Evolutionary conservation across 2,888 invertebrate genomes (phyloP).

Genomic region (Argyresthia albistria): DNA sequence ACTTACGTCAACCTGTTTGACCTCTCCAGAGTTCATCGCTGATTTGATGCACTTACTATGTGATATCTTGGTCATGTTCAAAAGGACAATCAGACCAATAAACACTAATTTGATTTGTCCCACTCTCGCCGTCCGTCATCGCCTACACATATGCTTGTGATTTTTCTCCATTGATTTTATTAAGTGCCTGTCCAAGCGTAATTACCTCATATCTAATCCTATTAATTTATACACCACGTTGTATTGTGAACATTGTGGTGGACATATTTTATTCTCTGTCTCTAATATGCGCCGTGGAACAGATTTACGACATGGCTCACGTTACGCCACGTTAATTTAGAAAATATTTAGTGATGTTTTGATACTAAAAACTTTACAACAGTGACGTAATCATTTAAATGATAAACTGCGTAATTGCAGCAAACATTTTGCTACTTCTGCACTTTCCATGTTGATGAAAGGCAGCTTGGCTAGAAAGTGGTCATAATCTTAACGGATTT

Average conservation of each 20-base stretch:
- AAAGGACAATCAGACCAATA: background rate
- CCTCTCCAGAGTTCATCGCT: conserved; percentile 7
- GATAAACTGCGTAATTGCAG: background rate
- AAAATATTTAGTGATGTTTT: background rate
- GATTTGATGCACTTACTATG: conserved; percentile 1
- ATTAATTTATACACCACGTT: too few relatives aligned
- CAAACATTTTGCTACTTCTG: background rate
- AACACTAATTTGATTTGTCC: background rate
- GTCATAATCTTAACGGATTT: too few relatives aligned
- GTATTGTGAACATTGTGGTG: too few relatives aligned
- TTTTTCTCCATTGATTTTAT: too few relatives aligned
- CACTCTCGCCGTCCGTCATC: background rate
- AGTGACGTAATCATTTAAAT: background rate
- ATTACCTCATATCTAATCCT: too few relatives aligned
- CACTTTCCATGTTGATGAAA: too few relatives aligned
- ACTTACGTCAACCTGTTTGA: conserved; percentile 8
- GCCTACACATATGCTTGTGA: background rate
- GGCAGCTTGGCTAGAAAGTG: too few relatives aligned
- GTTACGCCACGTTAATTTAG: background rate
- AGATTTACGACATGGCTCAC: conserved; percentile 18
- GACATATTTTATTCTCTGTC: conserved; percentile 22
- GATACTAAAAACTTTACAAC: background rate
- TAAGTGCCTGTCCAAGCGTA: too few relatives aligned
- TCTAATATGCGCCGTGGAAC: conserved; percentile 23
- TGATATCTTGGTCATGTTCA: background rate